These are phyloP conservation scores for Suricata suricatta DNA, from an alignment of 2,113 vertebrate genomes.

Conservation along the genomic window DNA sequence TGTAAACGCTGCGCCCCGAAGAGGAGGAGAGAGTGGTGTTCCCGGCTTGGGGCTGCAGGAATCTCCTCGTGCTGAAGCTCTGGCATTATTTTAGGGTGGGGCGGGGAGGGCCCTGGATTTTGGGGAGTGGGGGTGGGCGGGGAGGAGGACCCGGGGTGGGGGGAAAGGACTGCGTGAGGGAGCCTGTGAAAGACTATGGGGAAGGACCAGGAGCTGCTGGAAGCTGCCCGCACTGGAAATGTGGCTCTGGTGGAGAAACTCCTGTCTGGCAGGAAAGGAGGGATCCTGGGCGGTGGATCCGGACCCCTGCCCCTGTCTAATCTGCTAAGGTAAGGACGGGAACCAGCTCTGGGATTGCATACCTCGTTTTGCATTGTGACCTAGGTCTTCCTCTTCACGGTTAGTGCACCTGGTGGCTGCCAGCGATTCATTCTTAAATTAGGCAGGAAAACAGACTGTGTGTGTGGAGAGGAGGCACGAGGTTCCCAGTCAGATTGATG, in stretches of 20 bases:
- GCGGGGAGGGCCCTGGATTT: slow-evolving; percentile 63
- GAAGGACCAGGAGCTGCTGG: slow-evolving; percentile 98
- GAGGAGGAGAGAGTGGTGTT: slow-evolving; percentile 16
- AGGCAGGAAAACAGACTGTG: slow-evolving; percentile 62
- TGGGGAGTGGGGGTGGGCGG: slow-evolving; percentile 40
- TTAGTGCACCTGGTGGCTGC: slow-evolving; percentile 62
- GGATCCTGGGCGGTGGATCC: slow-evolving; percentile 95
- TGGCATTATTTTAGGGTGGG: slow-evolving; percentile 54
- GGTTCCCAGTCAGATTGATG: slow-evolving; percentile 77
- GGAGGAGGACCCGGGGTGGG: slow-evolving; percentile 51
- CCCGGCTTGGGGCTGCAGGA: slow-evolving; percentile 78
- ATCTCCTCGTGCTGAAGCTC: slow-evolving; percentile 64
- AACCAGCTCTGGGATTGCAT: slow-evolving; percentile 49
- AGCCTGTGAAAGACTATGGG: slow-evolving; percentile 89
- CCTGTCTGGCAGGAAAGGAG: slow-evolving; percentile 95
- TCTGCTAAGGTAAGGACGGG: slow-evolving; percentile 93
- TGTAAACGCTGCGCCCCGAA: slow-evolving; percentile 66
- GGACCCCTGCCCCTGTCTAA: slow-evolving; percentile 95
- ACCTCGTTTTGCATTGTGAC: slow-evolving; percentile 65
- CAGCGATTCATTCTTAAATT: slow-evolving; percentile 76
- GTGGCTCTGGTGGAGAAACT: slow-evolving; percentile 97
- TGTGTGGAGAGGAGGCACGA: slow-evolving; percentile 62
- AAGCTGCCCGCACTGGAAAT: slow-evolving; percentile 97
- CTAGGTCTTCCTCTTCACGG: not conserved
- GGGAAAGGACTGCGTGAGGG: slow-evolving; percentile 43